Base-by-base conservation (phyloP, 2,113 vertebrate genomes). In the Turdus rufiventris region DNA sequence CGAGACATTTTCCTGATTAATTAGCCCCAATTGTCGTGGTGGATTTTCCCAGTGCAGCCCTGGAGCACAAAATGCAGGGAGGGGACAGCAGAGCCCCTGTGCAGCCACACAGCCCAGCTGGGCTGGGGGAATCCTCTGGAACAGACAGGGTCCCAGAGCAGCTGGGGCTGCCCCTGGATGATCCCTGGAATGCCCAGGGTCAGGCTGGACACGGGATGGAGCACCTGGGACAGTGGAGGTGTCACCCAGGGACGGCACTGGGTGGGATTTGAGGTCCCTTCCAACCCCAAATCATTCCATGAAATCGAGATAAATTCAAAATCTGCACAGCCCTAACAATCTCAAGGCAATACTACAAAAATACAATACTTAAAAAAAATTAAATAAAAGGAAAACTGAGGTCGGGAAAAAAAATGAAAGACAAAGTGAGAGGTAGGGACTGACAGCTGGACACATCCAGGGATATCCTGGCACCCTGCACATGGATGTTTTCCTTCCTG, bases 391-490 rank as follows among this genome's bases (percentile, higher is more conserved):
- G n/a, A 57, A 93, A 82, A 56, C 5, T 2, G 4, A 16, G 3
- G 14, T 7, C 16, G 12, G 12, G 26, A 2, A 8, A 33, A 38
- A 14, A 25, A 42, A 34, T 7, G 12, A 21, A 28, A 14, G 4
- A 4, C 43, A 6, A 4, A 40, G 2, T 16, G 15, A 4, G 7
- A 34, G 21, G 31, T n/a, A 5, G 33, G 21, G 36, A 4, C 13
- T 28, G 51, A 8, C 14, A 71, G 8, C 43, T 38, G 40, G 53
- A 12, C 34, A 50, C 5, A 1, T 3, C 9, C 3, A 3, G 14
- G 29, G 38, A 25, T 2, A 3, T 0, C 53, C 3, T 5, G 33
- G 28, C 9, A 4, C 0, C 0, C 68, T 10, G 9, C 8, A 8
- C 29, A n/a, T 1, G 43, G 34, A 10, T 12, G 4, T 2, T 51